Evolutionary conservation across 2,797 vertebrate species (phyloP), one percentile per base, ranked within the genome.

Genomic region (Podarcis siculus): DNA sequence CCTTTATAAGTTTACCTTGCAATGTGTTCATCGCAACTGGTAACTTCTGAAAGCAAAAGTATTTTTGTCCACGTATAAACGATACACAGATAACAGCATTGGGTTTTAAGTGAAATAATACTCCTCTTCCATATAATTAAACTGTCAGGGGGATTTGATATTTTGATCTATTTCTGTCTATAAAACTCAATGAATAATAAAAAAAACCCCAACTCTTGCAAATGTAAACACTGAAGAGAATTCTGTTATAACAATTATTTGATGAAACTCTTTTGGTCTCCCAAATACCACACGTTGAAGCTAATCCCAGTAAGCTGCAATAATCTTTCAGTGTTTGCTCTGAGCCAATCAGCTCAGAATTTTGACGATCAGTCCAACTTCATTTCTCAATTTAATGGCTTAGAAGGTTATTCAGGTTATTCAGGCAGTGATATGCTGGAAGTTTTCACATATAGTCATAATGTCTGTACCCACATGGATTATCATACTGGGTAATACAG

Each of bases 11-110:
- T 89, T 96, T 95, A 93, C 94, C 93, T 95, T 95, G 93, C 93
- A 95, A 95, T 95, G 95, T 94, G 91, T 96, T 95, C 95, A 95
- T 97, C 96, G 93, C 90, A 95, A 94, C 90, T 86, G 87, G 83
- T 83, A 90, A 83, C 91, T 95, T 93, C 90, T 72, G 87, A 95
- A 95, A 94, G 71, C 71, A 94, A 91, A 94, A 89, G 66, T 45
- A 80, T 69, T 0, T 23, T 45, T 55, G 21, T 61, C 92, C 37
- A 39, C 81, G 86, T 85, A 55, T 64, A 90, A 76, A 2, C 23
- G 0, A 4, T 1, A 37, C 13, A 6, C 15, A 73, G 32, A 73
- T 27, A 35, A 73, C 19, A 73, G 32, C n/a, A 73, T 73, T 35
- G 61, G 19, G 61, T 73, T 0, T 7, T 88, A 55, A 67, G 37